phyloP scores from a whole-genome alignment of 1,140 invertebrate genomes.

The Diabrotica undecimpunctata region DNA sequence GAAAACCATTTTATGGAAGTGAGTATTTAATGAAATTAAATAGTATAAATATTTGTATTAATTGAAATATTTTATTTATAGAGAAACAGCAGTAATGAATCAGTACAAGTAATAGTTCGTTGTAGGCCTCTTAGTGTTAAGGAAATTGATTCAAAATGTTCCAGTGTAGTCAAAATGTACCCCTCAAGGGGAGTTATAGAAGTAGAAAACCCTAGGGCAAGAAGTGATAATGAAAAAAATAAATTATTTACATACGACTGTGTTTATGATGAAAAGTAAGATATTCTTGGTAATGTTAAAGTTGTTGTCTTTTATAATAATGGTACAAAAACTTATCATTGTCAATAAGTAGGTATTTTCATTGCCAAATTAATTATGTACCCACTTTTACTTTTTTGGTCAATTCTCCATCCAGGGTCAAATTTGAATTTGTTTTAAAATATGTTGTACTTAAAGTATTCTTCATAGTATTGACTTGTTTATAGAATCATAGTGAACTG shows the following conservation, averaged over 20 bases:
- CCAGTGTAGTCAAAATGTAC: slow-evolving; percentile 65
- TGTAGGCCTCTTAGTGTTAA: slow-evolving; percentile 85
- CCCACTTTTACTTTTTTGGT: too few relatives aligned
- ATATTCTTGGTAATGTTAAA: neutral
- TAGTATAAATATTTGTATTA: slow-evolving; percentile 3
- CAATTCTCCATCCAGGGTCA: too few relatives aligned
- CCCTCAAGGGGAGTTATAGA: slow-evolving; percentile 64
- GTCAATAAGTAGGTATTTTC: neutral
- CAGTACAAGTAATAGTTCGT: slow-evolving; percentile 85
- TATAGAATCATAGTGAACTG: too few relatives aligned
- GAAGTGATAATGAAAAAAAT: slow-evolving; percentile 53
- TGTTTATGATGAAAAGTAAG: slow-evolving; percentile 76
- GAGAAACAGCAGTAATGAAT: slow-evolving; percentile 56
- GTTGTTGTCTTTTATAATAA: neutral
- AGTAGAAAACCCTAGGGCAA: slow-evolving; percentile 59
- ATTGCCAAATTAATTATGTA: neutral
- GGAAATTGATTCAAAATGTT: slow-evolving; percentile 70
- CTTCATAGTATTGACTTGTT: too few relatives aligned
- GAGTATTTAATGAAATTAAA: slow-evolving; percentile 18
- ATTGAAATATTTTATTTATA: slow-evolving; percentile 9
- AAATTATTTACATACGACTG: slow-evolving; percentile 93
- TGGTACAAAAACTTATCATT: neutral
- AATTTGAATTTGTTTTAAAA: too few relatives aligned
- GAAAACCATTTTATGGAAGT: slow-evolving; percentile 28
- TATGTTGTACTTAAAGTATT: too few relatives aligned